Percentiles rank a stretch among this genome's conserved stretches.
phyloP scores from a whole-genome alignment of 2,888 invertebrate species.

The Rhingia rostrata region DNA sequence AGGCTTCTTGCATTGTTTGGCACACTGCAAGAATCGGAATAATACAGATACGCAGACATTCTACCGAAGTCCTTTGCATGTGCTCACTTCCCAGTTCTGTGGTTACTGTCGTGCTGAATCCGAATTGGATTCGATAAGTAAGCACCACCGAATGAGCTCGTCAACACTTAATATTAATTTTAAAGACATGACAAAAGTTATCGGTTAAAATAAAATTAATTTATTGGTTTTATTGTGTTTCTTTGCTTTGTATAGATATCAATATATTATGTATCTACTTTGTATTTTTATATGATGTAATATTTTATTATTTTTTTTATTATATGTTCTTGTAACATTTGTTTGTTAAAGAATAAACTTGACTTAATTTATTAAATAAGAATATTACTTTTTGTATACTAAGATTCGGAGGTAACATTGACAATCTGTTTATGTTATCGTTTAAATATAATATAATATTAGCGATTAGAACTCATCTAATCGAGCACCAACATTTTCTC shows the following conservation, averaged over 20 bases:
- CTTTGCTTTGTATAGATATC: neutral
- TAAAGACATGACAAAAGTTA: slow-evolving; percentile 80
- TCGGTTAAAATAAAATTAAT: slow-evolving; percentile 63
- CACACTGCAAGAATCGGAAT: slow-evolving; percentile 87
- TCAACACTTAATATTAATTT: slow-evolving; percentile 78
- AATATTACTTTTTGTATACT: slow-evolving; percentile 5
- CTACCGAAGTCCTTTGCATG: slow-evolving; percentile 88
- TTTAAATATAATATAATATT: too few relatives aligned
- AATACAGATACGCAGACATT: slow-evolving; percentile 85
- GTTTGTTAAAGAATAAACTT: slow-evolving; percentile 53
- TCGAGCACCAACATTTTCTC: too few relatives aligned
- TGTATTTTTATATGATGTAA: slow-evolving; percentile 29
- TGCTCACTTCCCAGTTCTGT: slow-evolving; percentile 88
- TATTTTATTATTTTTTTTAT: slow-evolving; percentile 30
- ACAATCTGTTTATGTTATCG: neutral
- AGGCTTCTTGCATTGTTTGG: slow-evolving; percentile 86
- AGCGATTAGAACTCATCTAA: too few relatives aligned
- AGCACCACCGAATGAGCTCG: slow-evolving; percentile 86
- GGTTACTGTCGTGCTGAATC: slow-evolving; percentile 86
- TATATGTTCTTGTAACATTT: slow-evolving; percentile 39
- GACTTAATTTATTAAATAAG: slow-evolving; percentile 54
- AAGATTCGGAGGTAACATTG: neutral
- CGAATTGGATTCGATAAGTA: slow-evolving; percentile 86
- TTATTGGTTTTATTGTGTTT: slow-evolving; percentile 46
- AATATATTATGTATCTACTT: slow-evolving; percentile 22